phyloP scores from a whole-genome alignment of 2,888 invertebrate species.

The Biston betularia region DNA sequence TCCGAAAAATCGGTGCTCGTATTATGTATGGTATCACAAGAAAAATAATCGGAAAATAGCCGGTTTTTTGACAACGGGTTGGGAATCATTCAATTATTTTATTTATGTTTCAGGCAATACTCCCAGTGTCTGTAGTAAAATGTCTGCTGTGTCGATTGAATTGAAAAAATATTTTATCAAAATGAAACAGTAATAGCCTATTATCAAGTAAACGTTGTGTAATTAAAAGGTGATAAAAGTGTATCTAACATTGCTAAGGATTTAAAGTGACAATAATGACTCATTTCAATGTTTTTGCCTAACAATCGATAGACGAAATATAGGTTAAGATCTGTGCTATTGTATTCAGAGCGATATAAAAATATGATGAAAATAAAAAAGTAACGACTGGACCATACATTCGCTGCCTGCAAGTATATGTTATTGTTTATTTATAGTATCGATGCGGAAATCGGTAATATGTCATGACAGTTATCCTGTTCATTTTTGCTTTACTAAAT shows the following conservation, averaged over 20 bases:
- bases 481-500: conserved; percentile 71
- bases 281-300: conserved; percentile 82
- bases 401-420: conserved; percentile 68
- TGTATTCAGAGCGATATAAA: conserved; percentile 75
- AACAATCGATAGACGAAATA: conserved; percentile 85
- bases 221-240: conserved; percentile 74
- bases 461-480: conserved; percentile 75
- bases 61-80: conserved; percentile 28
- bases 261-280: conserved; percentile 65
- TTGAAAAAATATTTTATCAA: conserved; percentile 72
- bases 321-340: conserved; percentile 83
- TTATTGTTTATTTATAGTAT: conserved; percentile 81
- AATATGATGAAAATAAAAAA: conserved; percentile 68
- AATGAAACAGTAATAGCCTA: conserved; percentile 67
- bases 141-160: conserved; percentile 77
- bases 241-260: conserved; percentile 53
- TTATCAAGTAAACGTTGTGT: conserved; percentile 61
- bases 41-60: conserved; percentile 30
- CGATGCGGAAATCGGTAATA: conserved; percentile 79
- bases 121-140: conserved; percentile 70
- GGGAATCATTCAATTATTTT: no score
- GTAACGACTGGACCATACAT: conserved; percentile 64
- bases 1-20: neutral
- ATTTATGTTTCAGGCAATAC: conserved; percentile 55
- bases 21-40: neutral